Conservation (phyloP, 1,140 invertebrate genomes). For the Homalodisca vitripennis region DNA sequence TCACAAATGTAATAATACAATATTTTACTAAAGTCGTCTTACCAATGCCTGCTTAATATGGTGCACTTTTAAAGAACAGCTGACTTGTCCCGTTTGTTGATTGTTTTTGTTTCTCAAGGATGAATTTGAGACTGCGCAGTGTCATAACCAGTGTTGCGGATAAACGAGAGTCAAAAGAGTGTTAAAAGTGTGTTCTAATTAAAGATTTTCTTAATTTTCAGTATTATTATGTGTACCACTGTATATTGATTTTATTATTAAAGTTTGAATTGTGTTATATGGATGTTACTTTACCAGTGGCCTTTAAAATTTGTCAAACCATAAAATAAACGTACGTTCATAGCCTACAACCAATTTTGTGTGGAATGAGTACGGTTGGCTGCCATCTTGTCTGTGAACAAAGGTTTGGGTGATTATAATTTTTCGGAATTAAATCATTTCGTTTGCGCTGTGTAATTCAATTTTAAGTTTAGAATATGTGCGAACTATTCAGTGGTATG, state of each 20-base stretch:
- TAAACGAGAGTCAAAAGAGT: conserved; percentile 24
- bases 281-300: background rate
- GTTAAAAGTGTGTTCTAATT: conserved; percentile 20
- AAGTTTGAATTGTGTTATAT: background rate
- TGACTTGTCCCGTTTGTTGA: background rate
- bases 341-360: conserved; percentile 34
- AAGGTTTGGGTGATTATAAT: conserved; percentile 44
- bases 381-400: conserved; percentile 49
- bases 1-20: background rate
- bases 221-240: background rate
- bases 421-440: conserved; percentile 52
- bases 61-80: conserved; percentile 12
- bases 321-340: background rate
- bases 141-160: conserved; percentile 21
- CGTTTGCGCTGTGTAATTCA: conserved; percentile 54
- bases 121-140: conserved; percentile 20
- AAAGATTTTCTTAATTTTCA: background rate
- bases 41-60: background rate
- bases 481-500: conserved; percentile 73
- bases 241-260: background rate
- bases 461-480: conserved; percentile 77
- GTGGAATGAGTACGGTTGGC: conserved; percentile 40
- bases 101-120: conserved; percentile 16
- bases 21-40: background rate
- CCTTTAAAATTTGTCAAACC: background rate